Evolutionary conservation across 2,113 vertebrate genomes (phyloP).

Genomic region (Oreochromis spilurus): DNA sequence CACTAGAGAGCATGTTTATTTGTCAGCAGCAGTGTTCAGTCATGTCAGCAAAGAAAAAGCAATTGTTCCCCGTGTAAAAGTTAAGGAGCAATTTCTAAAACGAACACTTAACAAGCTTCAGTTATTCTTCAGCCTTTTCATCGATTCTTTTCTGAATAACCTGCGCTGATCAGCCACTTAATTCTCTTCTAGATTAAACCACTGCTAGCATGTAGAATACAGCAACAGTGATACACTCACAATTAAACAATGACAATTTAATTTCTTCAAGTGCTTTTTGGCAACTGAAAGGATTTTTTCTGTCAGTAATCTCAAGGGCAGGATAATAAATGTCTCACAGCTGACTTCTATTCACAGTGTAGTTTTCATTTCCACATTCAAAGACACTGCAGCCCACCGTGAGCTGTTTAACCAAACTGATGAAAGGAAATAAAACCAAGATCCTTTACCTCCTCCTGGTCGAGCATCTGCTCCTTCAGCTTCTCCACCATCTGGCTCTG

Average conservation of each 20-base stretch:
- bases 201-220: background rate
- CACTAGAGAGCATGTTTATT: background rate
- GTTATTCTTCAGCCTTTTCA: background rate
- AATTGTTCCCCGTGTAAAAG: background rate
- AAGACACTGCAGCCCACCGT: background rate
- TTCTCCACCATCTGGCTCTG: slow-evolving; percentile 73
- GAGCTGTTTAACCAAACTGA: slow-evolving; percentile 27
- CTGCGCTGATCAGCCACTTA: background rate
- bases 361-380: background rate
- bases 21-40: background rate
- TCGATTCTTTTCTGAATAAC: background rate
- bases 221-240: background rate
- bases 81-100: background rate
- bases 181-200: background rate
- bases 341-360: background rate
- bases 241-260: background rate
- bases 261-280: slow-evolving; percentile 1
- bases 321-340: slow-evolving; percentile 1
- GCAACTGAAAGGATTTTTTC: background rate
- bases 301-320: slow-evolving; percentile 3
- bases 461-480: slow-evolving; percentile 70
- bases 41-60: background rate
- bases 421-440: slow-evolving; percentile 8
- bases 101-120: background rate
- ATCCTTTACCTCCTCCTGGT: slow-evolving; percentile 70